Base-by-base conservation (phyloP, 2,797 vertebrate genomes). In the Remorina albescens region DNA sequence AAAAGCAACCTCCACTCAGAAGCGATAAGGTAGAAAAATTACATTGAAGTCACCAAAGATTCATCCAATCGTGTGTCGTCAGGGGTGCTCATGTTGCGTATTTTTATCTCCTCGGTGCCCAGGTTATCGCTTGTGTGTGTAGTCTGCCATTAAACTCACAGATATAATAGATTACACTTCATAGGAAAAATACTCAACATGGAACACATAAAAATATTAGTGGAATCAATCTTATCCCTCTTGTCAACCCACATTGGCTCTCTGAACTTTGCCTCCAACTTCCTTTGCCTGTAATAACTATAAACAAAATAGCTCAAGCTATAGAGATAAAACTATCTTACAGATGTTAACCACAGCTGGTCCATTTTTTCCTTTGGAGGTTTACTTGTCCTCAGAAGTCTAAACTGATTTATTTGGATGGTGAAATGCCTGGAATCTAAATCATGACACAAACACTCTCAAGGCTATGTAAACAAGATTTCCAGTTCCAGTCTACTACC, bases 361-460 rank as follows among this genome's bases (percentile, higher is more conserved):
- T 44, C 26, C 49, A 32, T 71, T 83, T 91, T 81, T 62, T 82
- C 68, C 76, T 79, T 72, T 63, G 67, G 72, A 83, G 71, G 84
- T 88, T 91, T 88, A 91, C 81, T 86, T 74, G 78, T 88, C 71
- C 85, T 88, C 74, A 85, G 71, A 88, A 86, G 90, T 80, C 87
- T 59, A 89, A 91, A 81, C 86, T 81, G 84, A 92, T 91, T 91
- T 91, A 90, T 91, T 92, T 90, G 74, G 83, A 90, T 86, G 81
- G 86, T 87, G 77, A 91, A 92, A 92, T 89, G 87, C 76, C 86
- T 89, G 85, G 82, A 91, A 92, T 91, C 90, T 87, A 90, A 91
- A 94, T 90, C 81, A 88, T 89, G 88, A 91, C 89, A 90, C 88
- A 91, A 92, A 94, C 89, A 91, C 83, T 88, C 88, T 82, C 83